Base-by-base conservation (phyloP, 2,113 vertebrate genomes). In the Bombycilla garrulus region DNA sequence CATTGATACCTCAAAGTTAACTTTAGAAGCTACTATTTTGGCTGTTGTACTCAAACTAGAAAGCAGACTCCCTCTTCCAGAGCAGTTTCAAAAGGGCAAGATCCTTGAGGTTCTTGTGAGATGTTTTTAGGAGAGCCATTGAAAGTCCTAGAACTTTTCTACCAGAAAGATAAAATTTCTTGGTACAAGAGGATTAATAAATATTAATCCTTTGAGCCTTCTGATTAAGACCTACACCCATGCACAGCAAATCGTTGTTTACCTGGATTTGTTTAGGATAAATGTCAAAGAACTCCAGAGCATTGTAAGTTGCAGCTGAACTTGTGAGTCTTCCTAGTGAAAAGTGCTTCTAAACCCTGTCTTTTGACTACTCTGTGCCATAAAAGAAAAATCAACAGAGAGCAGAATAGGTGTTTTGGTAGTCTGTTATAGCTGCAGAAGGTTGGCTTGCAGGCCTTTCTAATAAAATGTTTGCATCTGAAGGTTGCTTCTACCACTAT, bases 401-500 rank as follows among this genome's bases (percentile, higher is more conserved):
- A 66, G 33, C 28, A 18, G 26, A 40, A 20, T 7, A 60, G 40
- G 11, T 36, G 4, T 42, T 11, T 36, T 62, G 10, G 10, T n/a
- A 45, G 26, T 65, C 12, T 88, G 7, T 35, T 61, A 33, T 2
- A 81, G 66, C n/a, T 86, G 57, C 53, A 67, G 81, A 57, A 64
- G 26, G 26, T 29, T 85, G 19, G 5, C 44, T 79, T 60, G 5
- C 42, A 72, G 35, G 48, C 7, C 14, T 56, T n/a, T 79, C 56
- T 24, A 51, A 44, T 38, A 56, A 29, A 19, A 47, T 10, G 26
- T 70, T 36, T 67, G 31, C 31, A 71, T 23, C 11, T 58, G 47
- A 38, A 65, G 20, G 11, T 79, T 54, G 24, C 48, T 86, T 2
- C 0, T 90, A 25, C 51, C 0, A 0, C 4, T 78, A 2, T 26